Conservation (phyloP, 2,113 vertebrate genomes). For the Accipiter virgatus region DNA sequence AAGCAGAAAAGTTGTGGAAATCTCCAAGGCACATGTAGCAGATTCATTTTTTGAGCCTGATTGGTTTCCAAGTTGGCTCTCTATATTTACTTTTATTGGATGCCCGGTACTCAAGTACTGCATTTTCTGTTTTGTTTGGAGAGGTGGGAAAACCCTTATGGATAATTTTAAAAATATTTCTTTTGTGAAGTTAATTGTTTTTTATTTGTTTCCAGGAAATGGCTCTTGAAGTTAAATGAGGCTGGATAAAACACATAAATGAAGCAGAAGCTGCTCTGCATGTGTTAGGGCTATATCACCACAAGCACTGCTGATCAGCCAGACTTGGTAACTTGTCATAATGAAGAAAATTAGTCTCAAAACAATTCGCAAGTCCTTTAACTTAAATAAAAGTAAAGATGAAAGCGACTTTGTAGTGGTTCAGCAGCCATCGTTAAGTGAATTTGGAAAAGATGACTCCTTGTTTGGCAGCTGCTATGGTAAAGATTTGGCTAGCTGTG, state of each 20-base stretch:
- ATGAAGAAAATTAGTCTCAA: conserved; percentile 99
- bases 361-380: conserved; percentile 97
- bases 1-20: background rate
- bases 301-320: conserved; percentile 51
- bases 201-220: conserved; percentile 77
- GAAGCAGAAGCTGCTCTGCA: conserved; percentile 69
- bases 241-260: conserved; percentile 75
- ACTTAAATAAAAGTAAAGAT: conserved; percentile 95
- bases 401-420: conserved; percentile 95
- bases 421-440: conserved; percentile 84
- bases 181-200: conserved; percentile 17
- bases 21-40: background rate
- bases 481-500: conserved; percentile 88
- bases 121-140: background rate
- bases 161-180: background rate
- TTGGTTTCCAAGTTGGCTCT: background rate
- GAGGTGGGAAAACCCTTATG: background rate
- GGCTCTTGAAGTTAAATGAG: conserved; percentile 79
- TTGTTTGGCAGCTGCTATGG: conserved; percentile 92
- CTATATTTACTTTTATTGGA: background rate
- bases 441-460: conserved; percentile 93
- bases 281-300: conserved; percentile 48
- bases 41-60: background rate
- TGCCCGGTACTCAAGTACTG: background rate
- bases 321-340: conserved; percentile 73